Evolutionary conservation across 2,113 vertebrate species (phyloP).

Genomic region (Paramisgurnus dabryanus): DNA sequence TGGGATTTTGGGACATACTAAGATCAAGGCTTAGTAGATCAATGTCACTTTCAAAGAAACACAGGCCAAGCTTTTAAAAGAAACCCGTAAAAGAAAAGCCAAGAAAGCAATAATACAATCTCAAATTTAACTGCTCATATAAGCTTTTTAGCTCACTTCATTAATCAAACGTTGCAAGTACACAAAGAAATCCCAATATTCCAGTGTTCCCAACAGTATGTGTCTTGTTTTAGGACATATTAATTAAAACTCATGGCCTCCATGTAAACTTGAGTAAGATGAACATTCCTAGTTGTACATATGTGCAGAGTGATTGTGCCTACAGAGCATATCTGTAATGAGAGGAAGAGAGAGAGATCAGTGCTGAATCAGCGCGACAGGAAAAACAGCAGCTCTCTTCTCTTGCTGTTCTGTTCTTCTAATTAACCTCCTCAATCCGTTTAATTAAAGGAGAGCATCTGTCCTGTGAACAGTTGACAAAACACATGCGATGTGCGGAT

Average conservation of each 20-base stretch:
- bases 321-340: constrained; percentile 41
- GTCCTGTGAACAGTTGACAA: constrained; percentile 42
- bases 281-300: constrained; percentile 16
- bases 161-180: constrained; percentile 21
- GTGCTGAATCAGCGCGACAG: constrained; percentile 53
- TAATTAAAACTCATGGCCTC: constrained; percentile 1
- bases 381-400: constrained; percentile 33
- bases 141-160: constrained; percentile 16
- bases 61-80: background rate
- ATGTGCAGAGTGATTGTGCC: constrained; percentile 16
- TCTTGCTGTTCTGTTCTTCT: constrained; percentile 45
- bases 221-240: constrained; percentile 18
- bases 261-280: constrained; percentile 7
- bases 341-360: constrained; percentile 67
- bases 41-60: constrained; percentile 22
- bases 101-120: constrained; percentile 4
- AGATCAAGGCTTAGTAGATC: constrained; percentile 48
- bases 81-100: constrained; percentile 13
- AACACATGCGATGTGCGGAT: constrained; percentile 3
- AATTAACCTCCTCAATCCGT: constrained; percentile 51
- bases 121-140: background rate
- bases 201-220: background rate
- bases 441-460: constrained; percentile 56
- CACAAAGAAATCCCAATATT: constrained; percentile 11
- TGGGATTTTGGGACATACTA: constrained; percentile 35